phyloP scores from a whole-genome alignment of 1,140 invertebrate genomes.

The Temnothorax longispinosus region DNA sequence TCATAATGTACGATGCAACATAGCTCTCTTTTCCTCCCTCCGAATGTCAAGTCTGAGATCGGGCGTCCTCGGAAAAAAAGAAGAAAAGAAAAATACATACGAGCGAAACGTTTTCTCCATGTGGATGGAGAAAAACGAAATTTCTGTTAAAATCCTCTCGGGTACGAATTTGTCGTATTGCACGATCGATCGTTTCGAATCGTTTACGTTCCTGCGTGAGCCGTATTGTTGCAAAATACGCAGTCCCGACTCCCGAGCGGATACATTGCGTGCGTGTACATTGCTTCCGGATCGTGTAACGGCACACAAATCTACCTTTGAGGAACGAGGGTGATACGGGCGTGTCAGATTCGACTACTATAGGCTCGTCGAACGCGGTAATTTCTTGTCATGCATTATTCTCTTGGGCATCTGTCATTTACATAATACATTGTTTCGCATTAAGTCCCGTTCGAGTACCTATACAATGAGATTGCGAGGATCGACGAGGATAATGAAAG shows the following conservation, averaged over 20 bases:
- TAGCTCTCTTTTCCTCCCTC: background rate
- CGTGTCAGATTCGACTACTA: conserved; percentile 47
- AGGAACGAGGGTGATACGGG: conserved; percentile 47
- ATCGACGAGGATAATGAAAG: background rate
- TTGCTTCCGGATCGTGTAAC: background rate
- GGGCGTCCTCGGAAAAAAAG: background rate
- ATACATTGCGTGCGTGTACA: background rate
- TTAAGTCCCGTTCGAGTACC: conserved; percentile 56
- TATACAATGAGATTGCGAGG: conserved; percentile 35
- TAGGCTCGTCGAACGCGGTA: conserved; percentile 67
- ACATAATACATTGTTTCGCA: conserved; percentile 63
- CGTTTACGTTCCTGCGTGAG: background rate
- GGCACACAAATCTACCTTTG: conserved; percentile 7
- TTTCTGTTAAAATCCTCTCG: conserved; percentile 16
- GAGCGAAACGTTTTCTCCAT: background rate
- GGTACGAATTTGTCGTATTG: background rate
- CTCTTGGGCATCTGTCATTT: conserved; percentile 63
- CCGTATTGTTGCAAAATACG: conserved; percentile 1
- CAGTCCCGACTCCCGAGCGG: background rate
- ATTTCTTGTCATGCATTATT: conserved; percentile 69
- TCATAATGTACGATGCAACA: conserved; percentile 25
- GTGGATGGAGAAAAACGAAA: background rate
- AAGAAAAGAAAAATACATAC: background rate
- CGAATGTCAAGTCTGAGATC: conserved; percentile 14
- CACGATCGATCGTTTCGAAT: conserved; percentile 6